Base-by-base conservation (phyloP, 2,888 invertebrate species). In the Euplagia quadripunctaria region DNA sequence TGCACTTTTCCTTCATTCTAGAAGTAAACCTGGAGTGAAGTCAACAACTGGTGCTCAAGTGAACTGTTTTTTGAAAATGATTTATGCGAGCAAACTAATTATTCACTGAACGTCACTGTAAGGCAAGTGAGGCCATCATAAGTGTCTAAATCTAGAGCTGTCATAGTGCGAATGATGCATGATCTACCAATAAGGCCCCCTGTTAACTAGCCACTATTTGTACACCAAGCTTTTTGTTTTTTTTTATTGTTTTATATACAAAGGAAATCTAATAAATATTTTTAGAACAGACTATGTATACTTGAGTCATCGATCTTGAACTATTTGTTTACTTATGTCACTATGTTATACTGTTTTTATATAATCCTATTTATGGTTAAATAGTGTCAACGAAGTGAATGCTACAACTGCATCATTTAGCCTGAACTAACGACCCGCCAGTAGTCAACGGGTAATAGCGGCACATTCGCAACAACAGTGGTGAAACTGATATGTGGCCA, bases 101-200 rank as follows among this genome's bases (percentile, higher is more conserved):
- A 86, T 85, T 85, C 85, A 80, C 70, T 46, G 63, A 75, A 70
- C 76, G 83, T 83, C 82, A 85, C 69, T 65, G 72, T 73, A 69
- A 41, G 65, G 76, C 76, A 82, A 84, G 79, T 79, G 81, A 79
- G 75, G 84, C 85, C 79, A 75, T 81, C 83, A 85, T 86, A 83
- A 82, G 77, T 73, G 77, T 87, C 88, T 92, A 92, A 90, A 91
- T 89, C 87, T 89, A 88, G 84, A 82, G 77, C 79, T 88, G 90
- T 88, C 88, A 89, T 90, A 90, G 89, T 89, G 87, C 78, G 85
- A 72, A 88, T 91, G 92, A 92, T 91, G 88, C 85, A 90, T 84
- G 86, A 81, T 81, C 79, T 76, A 63, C 41, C 69, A 72, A 63
- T 69, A 73, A 64, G 69, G 71, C 55, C 61, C 20, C 49, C 17